Base-by-base conservation (phyloP, 2,113 vertebrate species). In the Colossoma macropomum region DNA sequence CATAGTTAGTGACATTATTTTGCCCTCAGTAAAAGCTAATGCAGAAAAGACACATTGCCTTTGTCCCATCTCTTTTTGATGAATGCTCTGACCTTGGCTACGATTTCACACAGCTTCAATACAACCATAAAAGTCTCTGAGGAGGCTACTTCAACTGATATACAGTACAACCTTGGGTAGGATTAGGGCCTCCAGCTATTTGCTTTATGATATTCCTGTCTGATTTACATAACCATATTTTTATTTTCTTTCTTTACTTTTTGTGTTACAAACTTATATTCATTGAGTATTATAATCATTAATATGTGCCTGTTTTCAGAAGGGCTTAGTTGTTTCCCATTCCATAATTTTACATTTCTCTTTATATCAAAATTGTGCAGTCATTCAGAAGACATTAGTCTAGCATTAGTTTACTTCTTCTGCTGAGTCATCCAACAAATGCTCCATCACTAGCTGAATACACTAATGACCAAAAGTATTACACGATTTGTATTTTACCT, bases 51-150 rank as follows among this genome's bases (percentile, higher is more conserved):
- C 82, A 60, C 83, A 79, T 73, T 85, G 80, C 77, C 83, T 77
- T 77, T 83, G 82, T 52, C 54, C 3, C 65, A 41, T 79, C 62
- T 84, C 70, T 72, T 75, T 79, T 71, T 82, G 82, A 87, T 86
- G 60, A 85, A 85, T 84, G 80, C 54, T 82, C 80, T 77, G 81
- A 86, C 77, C 73, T 87, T 80, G 28, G 50, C 12, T 73, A 79
- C 52, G 79, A 78, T 80, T 85, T 84, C 73, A 81, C 82, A 76
- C 52, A 85, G 66, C 82, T 84, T 86, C 66, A 77, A 75, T 82
- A 86, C 3, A 81, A 69, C 52, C 41, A 56, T 81, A 60, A 82
- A 74, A 78, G 34, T 86, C 84, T 78, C 75, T 32, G 8, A 75
- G 65, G 70, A 73, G 48, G 38, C 72, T 78, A 60, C 65, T 79